phyloP scores from a whole-genome alignment of 2,888 invertebrate species.

The Eristalis pertinax region DNA sequence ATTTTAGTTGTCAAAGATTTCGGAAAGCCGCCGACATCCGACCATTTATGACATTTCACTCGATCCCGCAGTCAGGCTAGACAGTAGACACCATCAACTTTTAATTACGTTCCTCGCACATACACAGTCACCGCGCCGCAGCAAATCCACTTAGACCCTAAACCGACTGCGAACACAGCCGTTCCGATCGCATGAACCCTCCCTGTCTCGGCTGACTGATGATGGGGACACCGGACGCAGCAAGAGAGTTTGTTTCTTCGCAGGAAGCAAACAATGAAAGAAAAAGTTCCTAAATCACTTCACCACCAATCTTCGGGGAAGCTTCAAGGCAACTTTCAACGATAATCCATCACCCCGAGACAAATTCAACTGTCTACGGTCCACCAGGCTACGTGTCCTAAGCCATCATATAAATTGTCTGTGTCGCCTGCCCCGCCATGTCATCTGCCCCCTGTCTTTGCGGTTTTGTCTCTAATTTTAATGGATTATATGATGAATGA shows the following conservation, averaged over 20 bases:
- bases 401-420: slow-evolving; percentile 63
- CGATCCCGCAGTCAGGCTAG: background rate
- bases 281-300: slow-evolving; percentile 47
- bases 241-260: background rate
- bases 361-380: slow-evolving; percentile 69
- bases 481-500: slow-evolving; percentile 71
- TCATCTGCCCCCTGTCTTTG: slow-evolving; percentile 59
- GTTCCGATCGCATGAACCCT: background rate
- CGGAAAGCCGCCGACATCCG: background rate
- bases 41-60: background rate
- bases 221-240: background rate
- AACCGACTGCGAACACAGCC: background rate
- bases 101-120: background rate
- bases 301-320: background rate
- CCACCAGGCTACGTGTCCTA: slow-evolving; percentile 43
- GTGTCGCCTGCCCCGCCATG: slow-evolving; percentile 18
- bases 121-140: background rate
- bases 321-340: slow-evolving; percentile 34
- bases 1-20: background rate
- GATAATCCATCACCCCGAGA: slow-evolving; percentile 58
- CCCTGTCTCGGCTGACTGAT: slow-evolving; percentile 6
- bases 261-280: background rate
- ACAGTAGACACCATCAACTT: background rate
- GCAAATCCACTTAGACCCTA: background rate
- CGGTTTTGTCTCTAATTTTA: slow-evolving; percentile 65